Conservation (phyloP, 2,113 vertebrate genomes). For the Pedetes capensis region DNA sequence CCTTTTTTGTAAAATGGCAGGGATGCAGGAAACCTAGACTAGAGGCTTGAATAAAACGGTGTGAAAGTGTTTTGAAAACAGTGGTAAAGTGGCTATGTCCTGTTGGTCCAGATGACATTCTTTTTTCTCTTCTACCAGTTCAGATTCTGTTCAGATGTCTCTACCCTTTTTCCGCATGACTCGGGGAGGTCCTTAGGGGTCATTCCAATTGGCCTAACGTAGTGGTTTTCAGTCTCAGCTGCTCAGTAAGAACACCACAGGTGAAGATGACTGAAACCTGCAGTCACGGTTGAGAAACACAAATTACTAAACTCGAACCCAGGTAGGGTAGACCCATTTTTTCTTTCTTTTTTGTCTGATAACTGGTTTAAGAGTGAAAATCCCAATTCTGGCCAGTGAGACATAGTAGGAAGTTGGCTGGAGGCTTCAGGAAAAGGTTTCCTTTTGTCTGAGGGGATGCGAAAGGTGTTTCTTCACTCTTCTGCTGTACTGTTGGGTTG, state of each 20-base stretch:
- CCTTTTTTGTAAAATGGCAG: not conserved
- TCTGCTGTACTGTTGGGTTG: not conserved
- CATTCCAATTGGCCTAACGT: not conserved
- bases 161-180: not conserved
- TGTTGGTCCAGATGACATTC: not conserved
- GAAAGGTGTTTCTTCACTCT: not conserved
- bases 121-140: too few relatives aligned
- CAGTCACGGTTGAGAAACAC: not conserved
- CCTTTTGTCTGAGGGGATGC: not conserved
- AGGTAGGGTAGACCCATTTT: not conserved
- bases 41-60: not conserved
- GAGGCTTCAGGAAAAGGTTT: not conserved
- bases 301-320: not conserved
- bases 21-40: not conserved
- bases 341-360: not conserved
- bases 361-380: not conserved
- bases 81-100: not conserved
- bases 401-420: not conserved
- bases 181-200: not conserved
- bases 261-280: accelerated
- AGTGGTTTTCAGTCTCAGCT: not conserved
- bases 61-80: not conserved
- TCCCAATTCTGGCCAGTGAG: not conserved
- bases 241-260: not conserved
- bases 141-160: not conserved